These are phyloP conservation scores for Drosophila incognita DNA, from an alignment of 2,888 invertebrate genomes.

Conservation along the genomic window DNA sequence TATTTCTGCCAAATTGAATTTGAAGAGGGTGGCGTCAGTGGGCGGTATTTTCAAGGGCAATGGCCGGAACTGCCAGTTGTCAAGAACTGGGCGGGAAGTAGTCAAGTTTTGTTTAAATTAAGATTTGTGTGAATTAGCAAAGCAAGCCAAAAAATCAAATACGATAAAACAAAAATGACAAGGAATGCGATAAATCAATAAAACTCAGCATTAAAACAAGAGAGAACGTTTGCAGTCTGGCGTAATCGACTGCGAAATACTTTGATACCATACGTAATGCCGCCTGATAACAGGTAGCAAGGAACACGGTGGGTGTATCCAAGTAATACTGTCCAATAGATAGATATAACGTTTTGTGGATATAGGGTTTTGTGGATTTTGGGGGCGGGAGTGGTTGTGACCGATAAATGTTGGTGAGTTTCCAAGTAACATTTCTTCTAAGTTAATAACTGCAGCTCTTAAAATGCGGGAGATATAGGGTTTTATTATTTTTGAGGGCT, in stretches of 20 bases:
- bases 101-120: neutral
- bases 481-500: too few relatives aligned
- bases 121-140: neutral
- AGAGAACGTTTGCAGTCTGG: neutral
- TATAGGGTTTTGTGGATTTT: neutral
- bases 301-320: neutral
- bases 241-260: neutral
- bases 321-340: neutral
- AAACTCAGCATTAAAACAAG: neutral
- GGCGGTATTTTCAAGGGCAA: constrained; percentile 1
- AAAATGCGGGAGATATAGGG: neutral
- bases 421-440: neutral
- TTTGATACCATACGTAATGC: neutral
- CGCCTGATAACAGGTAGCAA: neutral
- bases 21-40: neutral
- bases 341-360: neutral
- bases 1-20: constrained; percentile 18
- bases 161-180: neutral
- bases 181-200: too few relatives aligned
- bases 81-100: neutral
- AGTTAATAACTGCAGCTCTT: neutral
- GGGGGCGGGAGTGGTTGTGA: rapidly evolving
- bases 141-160: neutral
- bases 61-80: neutral
- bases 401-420: neutral